Conservation (phyloP, 2,113 vertebrate genomes). For the Eulacestoma nigropectus region DNA sequence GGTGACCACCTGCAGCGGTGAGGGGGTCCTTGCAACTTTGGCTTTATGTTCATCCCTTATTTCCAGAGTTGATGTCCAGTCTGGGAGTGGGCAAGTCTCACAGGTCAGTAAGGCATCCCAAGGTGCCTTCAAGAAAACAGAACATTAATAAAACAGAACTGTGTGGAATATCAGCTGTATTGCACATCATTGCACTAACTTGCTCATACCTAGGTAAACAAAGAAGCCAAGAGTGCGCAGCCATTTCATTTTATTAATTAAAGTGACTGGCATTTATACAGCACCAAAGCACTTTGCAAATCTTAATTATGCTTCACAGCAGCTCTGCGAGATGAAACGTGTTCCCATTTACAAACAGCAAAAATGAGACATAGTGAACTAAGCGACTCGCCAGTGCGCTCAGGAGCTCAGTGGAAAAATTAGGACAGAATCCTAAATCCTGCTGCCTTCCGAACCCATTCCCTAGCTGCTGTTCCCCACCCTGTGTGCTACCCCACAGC, state of each 20-base stretch:
- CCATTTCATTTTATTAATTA: conserved; percentile 55
- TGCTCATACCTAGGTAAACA: conserved; percentile 9
- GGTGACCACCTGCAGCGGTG: neutral
- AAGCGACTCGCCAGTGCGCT: neutral
- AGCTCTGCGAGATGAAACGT: conserved; percentile 13
- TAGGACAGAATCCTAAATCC: neutral
- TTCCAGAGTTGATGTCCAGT: neutral
- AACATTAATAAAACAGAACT: neutral
- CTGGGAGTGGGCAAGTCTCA: accelerated
- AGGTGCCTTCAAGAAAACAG: neutral
- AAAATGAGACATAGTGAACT: conserved; percentile 12
- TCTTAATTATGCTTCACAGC: conserved; percentile 58
- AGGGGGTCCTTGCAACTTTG: neutral
- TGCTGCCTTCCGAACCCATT: neutral
- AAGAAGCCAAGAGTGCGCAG: neutral
- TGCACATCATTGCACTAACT: neutral
- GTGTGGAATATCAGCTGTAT: neutral
- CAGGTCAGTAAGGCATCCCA: neutral
- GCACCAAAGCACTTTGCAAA: conserved; percentile 44
- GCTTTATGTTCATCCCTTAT: neutral
- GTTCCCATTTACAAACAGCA: conserved; percentile 51
- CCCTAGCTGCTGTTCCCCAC: neutral
- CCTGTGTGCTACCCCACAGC: neutral
- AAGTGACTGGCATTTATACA: conserved; percentile 52
- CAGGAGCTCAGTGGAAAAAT: neutral